A percentile compares a stretch with the other conserved stretches of the same genome.
phyloP scores from a whole-genome alignment of 1,140 invertebrate species.

The Drosophila obscura region DNA sequence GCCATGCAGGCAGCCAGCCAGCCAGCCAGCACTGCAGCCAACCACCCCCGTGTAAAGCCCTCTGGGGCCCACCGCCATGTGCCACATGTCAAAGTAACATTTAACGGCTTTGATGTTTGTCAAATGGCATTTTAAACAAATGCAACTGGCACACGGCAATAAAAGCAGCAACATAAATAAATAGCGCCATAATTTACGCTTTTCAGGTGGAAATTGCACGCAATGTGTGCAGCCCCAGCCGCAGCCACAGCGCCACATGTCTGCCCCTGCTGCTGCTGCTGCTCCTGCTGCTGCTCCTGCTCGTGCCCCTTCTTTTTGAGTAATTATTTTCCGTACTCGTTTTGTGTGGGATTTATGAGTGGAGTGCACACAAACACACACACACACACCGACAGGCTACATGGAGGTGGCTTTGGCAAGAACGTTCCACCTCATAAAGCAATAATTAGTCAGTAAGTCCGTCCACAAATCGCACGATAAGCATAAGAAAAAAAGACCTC shows the following conservation, averaged over 20 bases:
- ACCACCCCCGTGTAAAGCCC: background rate
- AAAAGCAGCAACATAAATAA: slow-evolving; percentile 35
- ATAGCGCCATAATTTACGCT: slow-evolving; percentile 51
- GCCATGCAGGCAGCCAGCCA: background rate
- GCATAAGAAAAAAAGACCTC: background rate
- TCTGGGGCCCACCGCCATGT: background rate
- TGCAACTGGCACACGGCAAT: slow-evolving; percentile 53
- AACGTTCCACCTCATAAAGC: slow-evolving; percentile 48
- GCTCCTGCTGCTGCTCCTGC: no score
- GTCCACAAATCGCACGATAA: slow-evolving; percentile 13
- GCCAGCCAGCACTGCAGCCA: no score
- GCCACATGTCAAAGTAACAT: slow-evolving; percentile 52
- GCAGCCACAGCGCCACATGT: background rate
- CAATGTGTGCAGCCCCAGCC: slow-evolving; percentile 13
- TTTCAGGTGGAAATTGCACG: slow-evolving; percentile 64
- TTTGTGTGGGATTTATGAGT: slow-evolving; percentile 31
- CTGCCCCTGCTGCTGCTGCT: no score
- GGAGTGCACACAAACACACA: background rate
- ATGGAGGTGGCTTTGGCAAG: background rate
- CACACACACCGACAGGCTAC: background rate
- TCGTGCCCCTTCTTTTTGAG: background rate
- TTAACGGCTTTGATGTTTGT: slow-evolving; percentile 58
- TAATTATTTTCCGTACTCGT: slow-evolving; percentile 21
- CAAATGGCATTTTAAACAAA: slow-evolving; percentile 57
- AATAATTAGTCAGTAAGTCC: slow-evolving; percentile 40